phyloP scores from a whole-genome alignment of 2,888 invertebrate species.

The Brenthis ino region DNA sequence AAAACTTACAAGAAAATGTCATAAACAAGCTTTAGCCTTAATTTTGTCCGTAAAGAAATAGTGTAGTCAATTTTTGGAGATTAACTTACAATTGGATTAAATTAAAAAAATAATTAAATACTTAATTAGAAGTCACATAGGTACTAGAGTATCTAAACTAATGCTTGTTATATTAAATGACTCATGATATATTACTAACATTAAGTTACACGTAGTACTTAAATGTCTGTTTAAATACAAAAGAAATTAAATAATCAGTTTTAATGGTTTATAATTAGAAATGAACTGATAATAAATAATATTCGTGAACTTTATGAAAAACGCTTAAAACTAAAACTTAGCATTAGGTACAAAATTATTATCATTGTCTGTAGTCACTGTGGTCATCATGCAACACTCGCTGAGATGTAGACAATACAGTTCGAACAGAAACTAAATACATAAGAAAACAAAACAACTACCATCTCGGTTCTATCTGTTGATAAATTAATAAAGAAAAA shows the following conservation, averaged over 20 bases:
- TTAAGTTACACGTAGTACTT: conserved; percentile 75
- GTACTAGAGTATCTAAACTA: conserved; percentile 75
- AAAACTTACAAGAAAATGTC: conserved; percentile 81
- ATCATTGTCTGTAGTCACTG: conserved; percentile 60
- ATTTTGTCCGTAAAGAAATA: conserved; percentile 72
- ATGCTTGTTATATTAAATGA: conserved; percentile 80
- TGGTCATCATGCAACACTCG: conserved; percentile 65
- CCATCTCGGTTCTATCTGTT: conserved; percentile 60
- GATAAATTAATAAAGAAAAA: conserved; percentile 71
- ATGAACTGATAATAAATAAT: conserved; percentile 83
- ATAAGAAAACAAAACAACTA: conserved; percentile 46
- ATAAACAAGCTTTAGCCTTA: conserved; percentile 77
- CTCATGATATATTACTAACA: conserved; percentile 78
- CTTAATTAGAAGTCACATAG: conserved; percentile 80
- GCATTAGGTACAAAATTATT: conserved; percentile 80
- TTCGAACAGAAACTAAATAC: conserved; percentile 61
- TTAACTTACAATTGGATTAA: conserved; percentile 79
- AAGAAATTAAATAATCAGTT: conserved; percentile 81
- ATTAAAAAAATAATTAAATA: conserved; percentile 79
- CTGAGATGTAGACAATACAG: conserved; percentile 63
- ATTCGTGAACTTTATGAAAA: conserved; percentile 77
- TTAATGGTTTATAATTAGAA: conserved; percentile 78
- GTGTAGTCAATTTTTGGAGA: conserved; percentile 75
- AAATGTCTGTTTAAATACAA: conserved; percentile 78
- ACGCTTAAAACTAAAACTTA: conserved; percentile 78